phyloP scores from a whole-genome alignment of 1,140 invertebrate species.

The Lucilia sericata region DNA sequence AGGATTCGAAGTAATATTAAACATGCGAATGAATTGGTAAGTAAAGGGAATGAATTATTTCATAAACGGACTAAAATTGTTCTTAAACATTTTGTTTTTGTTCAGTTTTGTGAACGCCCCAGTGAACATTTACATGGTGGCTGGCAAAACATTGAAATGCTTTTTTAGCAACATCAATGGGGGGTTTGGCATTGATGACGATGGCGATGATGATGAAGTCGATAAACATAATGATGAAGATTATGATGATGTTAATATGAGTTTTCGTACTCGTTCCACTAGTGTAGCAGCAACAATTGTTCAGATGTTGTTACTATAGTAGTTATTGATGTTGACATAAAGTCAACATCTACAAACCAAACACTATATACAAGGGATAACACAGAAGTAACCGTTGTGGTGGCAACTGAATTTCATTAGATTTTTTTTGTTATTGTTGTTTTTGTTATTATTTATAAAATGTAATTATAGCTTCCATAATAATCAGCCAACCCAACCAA shows the following conservation, averaged over 20 bases:
- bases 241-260: background rate
- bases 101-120: constrained; percentile 17
- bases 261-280: background rate
- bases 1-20: background rate
- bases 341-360: background rate
- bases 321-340: background rate
- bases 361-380: too few relatives aligned
- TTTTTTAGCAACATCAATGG: constrained; percentile 28
- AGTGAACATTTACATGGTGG: constrained; percentile 30
- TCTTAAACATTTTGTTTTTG: background rate
- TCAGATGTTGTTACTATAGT: background rate
- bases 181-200: constrained; percentile 29
- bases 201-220: constrained; percentile 16
- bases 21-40: background rate
- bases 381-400: background rate
- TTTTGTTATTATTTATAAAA: background rate
- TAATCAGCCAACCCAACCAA: background rate
- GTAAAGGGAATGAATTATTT: constrained; percentile 8
- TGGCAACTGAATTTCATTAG: constrained; percentile 7
- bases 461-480: constrained; percentile 8
- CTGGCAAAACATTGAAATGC: constrained; percentile 24
- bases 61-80: background rate
- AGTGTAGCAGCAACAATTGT: constrained; percentile 10
- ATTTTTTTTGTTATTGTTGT: background rate
- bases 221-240: background rate